Percentiles rank a stretch among this genome's conserved stretches.
These are phyloP conservation scores for Drosophila anomelani DNA, from an alignment of 2,888 invertebrate species.

Conservation along the genomic window DNA sequence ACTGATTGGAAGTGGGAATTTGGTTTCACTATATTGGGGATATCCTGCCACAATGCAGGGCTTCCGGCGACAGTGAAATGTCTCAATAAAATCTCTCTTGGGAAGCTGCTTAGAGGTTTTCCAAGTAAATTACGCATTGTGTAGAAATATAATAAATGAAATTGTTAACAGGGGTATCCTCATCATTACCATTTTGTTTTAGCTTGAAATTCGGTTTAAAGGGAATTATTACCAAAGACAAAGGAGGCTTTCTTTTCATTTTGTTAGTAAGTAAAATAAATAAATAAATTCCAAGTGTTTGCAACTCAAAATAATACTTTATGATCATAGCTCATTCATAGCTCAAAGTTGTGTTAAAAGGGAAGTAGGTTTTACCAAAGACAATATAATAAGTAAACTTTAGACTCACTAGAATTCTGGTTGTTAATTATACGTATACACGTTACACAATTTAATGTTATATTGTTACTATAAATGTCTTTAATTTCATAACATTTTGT, in stretches of 20 bases:
- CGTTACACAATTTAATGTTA: background rate
- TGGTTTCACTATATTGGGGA: background rate
- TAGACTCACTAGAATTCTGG: background rate
- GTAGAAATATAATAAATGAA: background rate
- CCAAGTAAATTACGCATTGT: background rate
- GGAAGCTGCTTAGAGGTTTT: background rate
- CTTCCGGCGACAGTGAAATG: background rate
- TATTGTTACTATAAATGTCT: background rate
- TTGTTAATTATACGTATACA: background rate
- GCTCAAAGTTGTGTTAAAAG: background rate
- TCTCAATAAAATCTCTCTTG: background rate
- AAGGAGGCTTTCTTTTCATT: too few species aligned
- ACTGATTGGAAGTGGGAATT: conserved; percentile 5
- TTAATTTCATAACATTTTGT: background rate
- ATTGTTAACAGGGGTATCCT: background rate
- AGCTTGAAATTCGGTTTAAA: too few species aligned
- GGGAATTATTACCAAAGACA: too few species aligned
- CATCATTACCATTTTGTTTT: too few species aligned
- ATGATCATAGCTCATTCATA: too few species aligned
- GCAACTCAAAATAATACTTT: too few species aligned
- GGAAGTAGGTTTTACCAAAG: background rate
- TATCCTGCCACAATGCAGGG: background rate
- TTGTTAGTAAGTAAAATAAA: too few species aligned
- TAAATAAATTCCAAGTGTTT: too few species aligned
- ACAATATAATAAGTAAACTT: too few species aligned